Evolutionary conservation across 1,140 invertebrate species (phyloP), one percentile per base, ranked within the genome.

Genomic region (Agrypnia vestita): DNA sequence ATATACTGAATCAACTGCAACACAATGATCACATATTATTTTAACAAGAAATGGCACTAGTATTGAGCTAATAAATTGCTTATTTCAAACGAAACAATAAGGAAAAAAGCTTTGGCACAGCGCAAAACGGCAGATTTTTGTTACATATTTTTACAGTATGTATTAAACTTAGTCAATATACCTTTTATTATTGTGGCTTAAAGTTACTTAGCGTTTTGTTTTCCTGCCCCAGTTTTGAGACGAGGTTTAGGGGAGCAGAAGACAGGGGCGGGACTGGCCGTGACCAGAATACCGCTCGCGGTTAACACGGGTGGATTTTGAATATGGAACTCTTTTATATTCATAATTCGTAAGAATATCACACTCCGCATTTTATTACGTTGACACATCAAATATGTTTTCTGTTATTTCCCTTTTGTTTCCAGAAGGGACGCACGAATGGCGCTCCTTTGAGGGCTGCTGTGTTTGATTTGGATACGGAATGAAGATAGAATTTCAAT

Each of bases 271-370:
- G 75, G n/a, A 56, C 19, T 11, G 7, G 21, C 49, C 76, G 76
- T 78, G 76, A 78, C 76, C 64, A 71, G 76, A 78, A 78, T 78
- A 56, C 44, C 61, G 21, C 73, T n/a, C 19, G 15, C 6, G 71
- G 21, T 64, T 64, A 6, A 35, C 61, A 25, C 46, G 43, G 67
- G 56, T 44, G 46, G 43, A 35, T 64, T 64, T 76, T 67, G 62
- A 71, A 71, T 59, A 71, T 59, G 64, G 62, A 59, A 44, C 76
- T 78, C 76, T 71, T 78, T 78, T 78, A 78, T 78, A 78, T 78
- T 78, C 76, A 78, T 78, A 78, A 78, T 78, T 78, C 76, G 76
- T 78, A 78, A 78, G 69, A 78, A 78, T 78, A 78, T 78, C 76
- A 78, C 76, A 78, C 76, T 78, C 64, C 25, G 46, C 75, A 55